Evolutionary conservation across 2,113 vertebrate genomes (phyloP).

Genomic region (Ornithorhynchus anatinus): DNA sequence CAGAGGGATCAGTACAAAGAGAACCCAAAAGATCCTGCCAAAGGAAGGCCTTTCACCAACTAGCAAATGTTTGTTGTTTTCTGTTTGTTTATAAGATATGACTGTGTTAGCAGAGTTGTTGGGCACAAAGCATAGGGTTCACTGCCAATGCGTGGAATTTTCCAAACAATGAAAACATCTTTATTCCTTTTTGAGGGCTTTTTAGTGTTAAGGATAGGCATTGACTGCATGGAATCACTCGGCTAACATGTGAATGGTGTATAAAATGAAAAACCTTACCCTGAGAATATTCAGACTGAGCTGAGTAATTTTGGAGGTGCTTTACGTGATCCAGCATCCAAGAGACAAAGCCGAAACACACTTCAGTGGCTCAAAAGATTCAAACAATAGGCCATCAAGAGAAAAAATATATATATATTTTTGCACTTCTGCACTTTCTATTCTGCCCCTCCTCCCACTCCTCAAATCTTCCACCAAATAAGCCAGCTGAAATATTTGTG

Average conservation of each 20-base stretch:
- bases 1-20: neutral
- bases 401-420: neutral
- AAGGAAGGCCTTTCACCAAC: neutral
- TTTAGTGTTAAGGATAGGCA: neutral
- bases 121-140: neutral
- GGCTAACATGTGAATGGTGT: neutral
- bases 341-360: neutral
- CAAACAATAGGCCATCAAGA: slow-evolving; percentile 7
- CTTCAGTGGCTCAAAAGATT: neutral
- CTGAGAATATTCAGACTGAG: neutral
- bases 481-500: slow-evolving; percentile 46
- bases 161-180: slow-evolving; percentile 7
- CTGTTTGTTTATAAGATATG: neutral
- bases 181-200: neutral
- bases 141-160: neutral
- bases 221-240: neutral
- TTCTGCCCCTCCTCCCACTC: slow-evolving; percentile 32
- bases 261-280: neutral
- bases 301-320: neutral
- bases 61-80: slow-evolving; percentile 4
- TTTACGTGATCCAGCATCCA: neutral
- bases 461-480: neutral
- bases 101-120: neutral
- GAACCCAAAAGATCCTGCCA: neutral
- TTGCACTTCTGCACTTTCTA: slow-evolving; percentile 28